These are phyloP conservation scores for Selene dorsalis DNA, from an alignment of 2,797 vertebrate genomes.

Conservation along the genomic window DNA sequence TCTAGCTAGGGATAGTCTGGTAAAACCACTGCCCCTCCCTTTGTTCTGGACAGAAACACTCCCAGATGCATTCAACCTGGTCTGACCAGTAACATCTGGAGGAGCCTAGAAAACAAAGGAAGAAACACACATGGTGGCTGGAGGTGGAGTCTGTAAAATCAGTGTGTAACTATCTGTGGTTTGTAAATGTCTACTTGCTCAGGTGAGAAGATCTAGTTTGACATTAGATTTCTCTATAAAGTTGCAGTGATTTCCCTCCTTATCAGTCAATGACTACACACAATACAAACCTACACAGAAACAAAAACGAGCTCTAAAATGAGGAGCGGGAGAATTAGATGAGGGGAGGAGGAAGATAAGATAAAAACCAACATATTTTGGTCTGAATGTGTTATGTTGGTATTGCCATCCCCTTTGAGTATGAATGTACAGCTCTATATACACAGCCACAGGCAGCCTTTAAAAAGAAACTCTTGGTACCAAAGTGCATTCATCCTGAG, in stretches of 20 bases:
- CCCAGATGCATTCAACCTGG: not conserved
- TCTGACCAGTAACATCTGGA: not conserved
- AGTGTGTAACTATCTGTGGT: conserved; percentile 36
- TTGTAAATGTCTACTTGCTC: conserved; percentile 17
- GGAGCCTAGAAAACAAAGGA: conserved; percentile 26
- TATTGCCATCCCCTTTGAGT: conserved; percentile 38
- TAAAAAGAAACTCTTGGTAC: conserved; percentile 67
- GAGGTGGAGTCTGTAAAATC: conserved; percentile 28
- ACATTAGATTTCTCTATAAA: conserved; percentile 47
- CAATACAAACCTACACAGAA: conserved; percentile 32
- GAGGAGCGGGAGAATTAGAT: not conserved
- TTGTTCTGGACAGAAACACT: conserved; percentile 13
- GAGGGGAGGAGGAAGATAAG: conserved; percentile 7
- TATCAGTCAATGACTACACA: conserved; percentile 3
- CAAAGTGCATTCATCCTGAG: conserved; percentile 80
- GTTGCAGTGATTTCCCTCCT: not conserved
- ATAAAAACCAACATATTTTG: conserved; percentile 62
- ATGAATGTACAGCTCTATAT: conserved; percentile 45
- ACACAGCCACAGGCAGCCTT: conserved; percentile 61
- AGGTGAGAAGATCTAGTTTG: conserved; percentile 15
- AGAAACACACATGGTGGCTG: conserved; percentile 12
- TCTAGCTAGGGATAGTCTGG: not conserved
- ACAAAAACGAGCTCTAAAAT: conserved; percentile 41
- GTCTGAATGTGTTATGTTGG: conserved; percentile 57
- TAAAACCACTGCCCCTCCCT: conserved; percentile 16